Conservation (phyloP, 2,113 vertebrate genomes). For the Halcyon senegalensis region DNA sequence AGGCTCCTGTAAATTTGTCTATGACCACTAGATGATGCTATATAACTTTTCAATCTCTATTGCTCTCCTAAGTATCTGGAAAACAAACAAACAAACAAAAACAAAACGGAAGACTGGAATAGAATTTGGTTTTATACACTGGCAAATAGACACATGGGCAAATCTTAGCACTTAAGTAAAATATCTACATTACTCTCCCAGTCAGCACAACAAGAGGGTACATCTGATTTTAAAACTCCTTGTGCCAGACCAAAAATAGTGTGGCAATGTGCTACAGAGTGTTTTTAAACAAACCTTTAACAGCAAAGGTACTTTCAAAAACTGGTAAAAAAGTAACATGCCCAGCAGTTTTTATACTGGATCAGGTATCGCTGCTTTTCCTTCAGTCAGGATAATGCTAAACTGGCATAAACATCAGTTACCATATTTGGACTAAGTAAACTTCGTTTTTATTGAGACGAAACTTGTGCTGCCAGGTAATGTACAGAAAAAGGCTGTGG, state of each 20-base stretch:
- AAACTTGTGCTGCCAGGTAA: background rate
- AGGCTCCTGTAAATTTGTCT: background rate
- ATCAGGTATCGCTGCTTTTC: background rate
- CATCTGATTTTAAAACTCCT: background rate
- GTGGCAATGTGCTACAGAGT: background rate
- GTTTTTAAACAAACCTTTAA: background rate
- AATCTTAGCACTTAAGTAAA: background rate
- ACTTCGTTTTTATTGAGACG: background rate
- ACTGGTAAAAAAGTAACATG: background rate
- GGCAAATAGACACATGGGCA: background rate
- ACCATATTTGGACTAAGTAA: background rate
- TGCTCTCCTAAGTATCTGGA: accelerated
- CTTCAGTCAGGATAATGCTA: background rate
- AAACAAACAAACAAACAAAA: too few relatives aligned
- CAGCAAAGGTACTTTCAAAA: background rate
- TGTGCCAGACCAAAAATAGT: background rate
- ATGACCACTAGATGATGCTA: slow-evolving; percentile 51
- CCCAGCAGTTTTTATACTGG: background rate
- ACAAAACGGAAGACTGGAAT: background rate
- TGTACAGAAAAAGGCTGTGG: background rate
- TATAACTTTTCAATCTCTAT: background rate
- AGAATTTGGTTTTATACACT: background rate
- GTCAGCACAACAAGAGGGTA: background rate
- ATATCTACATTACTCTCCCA: background rate
- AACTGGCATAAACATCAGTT: background rate